Base-by-base conservation (phyloP, 2,888 invertebrate species). In the Apodemia mormo region DNA sequence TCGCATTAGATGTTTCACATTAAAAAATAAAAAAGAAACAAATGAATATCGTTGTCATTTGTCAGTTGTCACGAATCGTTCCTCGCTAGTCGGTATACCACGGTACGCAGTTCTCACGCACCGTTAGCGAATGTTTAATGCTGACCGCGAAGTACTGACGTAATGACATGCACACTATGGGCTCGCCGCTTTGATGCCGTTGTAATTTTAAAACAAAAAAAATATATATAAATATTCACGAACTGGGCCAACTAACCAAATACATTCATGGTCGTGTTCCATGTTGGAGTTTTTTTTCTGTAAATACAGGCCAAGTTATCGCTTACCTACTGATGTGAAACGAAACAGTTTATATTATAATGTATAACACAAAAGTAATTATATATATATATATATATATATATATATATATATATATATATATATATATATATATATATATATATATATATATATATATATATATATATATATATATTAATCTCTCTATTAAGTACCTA, bases 41-140 rank as follows among this genome's bases (percentile, higher is more conserved):
- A 12, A 45, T 45, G 12, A 45, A 45, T 22, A 45, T 45, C 10
- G 1, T 45, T 45, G 49, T 49, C 49, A 14, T 49, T 49, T 49
- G 49, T 49, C 49, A 49, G 5, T 14, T 49, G 49, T 49, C 49
- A 49, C 49, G 49, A 45, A 49, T 49, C 12, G 14, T 49, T 49
- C 49, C 49, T 49, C 43, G 56, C 58, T 68, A 68, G 29, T 61
- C 68, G 68, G 58, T 77, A 75, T 73, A 79, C 77, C 76, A 81
- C 81, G 82, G 80, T 82, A 80, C 66, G 56, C 66, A 54, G 37
- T 30, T 66, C 67, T 33, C 65, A 33, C 54, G 68, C 52, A 89
- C 91, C 90, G 90, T 90, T 91, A 90, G 78, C 76, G 84, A 82
- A 88, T 88, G 84, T 85, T 78, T 88, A 88, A 89, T 89, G 83